phyloP scores from a whole-genome alignment of 2,113 vertebrate species.

The Phasianus colchicus region DNA sequence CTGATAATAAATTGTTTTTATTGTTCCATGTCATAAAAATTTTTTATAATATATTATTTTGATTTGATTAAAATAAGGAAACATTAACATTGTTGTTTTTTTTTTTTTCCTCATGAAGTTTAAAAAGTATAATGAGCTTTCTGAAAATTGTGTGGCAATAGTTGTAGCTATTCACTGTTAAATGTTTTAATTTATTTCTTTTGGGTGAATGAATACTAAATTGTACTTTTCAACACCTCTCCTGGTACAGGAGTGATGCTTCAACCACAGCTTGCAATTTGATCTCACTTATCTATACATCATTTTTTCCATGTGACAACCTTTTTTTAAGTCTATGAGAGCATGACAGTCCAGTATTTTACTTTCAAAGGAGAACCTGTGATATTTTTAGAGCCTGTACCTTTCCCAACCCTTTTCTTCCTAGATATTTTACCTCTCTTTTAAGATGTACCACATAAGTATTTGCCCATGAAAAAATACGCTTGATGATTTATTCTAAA shows the following conservation, averaged over 20 bases:
- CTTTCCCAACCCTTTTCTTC: not conserved
- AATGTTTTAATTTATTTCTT: conserved; percentile 47
- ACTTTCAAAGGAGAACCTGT: conserved; percentile 5
- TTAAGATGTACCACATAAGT: not conserved
- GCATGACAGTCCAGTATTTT: conserved; percentile 27
- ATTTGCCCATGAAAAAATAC: not conserved
- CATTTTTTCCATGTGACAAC: conserved; percentile 38
- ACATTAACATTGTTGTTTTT: conserved; percentile 16
- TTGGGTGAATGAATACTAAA: conserved; percentile 60
- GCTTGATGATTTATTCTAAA: not conserved
- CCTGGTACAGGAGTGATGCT: conserved; percentile 27
- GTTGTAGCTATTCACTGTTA: conserved; percentile 58
- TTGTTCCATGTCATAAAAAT: not conserved
- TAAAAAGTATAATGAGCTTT: not conserved
- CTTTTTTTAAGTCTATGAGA: conserved; percentile 52
- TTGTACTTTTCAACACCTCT: conserved; percentile 49
- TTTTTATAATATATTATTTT: not conserved
- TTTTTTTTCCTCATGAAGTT: not conserved
- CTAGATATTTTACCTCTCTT: not conserved
- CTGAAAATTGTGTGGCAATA: conserved; percentile 64
- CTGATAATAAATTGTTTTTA: not conserved
- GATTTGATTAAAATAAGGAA: conserved; percentile 30
- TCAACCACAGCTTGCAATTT: conserved; percentile 45
- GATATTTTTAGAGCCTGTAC: not conserved
- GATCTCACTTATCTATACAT: conserved; percentile 48